Evolutionary conservation across 2,113 vertebrate genomes (phyloP), one percentile per base, ranked within the genome.

Genomic region (Candoia aspera): DNA sequence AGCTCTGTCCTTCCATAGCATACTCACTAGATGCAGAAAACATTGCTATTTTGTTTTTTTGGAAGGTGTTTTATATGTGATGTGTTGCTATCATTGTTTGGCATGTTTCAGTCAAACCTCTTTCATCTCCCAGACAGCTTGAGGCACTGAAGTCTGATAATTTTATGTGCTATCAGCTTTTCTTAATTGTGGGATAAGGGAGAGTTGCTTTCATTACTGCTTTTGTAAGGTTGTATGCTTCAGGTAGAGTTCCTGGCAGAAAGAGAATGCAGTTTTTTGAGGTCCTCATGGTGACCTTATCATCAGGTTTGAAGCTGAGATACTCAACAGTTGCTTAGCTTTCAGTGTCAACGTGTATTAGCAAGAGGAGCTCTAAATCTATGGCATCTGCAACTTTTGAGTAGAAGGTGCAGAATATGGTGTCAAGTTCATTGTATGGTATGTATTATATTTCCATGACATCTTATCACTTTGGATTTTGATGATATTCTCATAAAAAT

Each of bases 201-300:
- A 62, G 68, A 91, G 90, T 59, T 87, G 59, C 49, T 91, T 86
- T 68, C 84, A 55, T 86, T 64, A 37, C 49, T 64, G 59, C 23
- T 87, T 8, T n/a, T 86, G 90, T 91, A 84, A 92, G 29, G 54
- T 84, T 84, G 86, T 84, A 17, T 84, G 54, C 21, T 89, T 92
- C 73, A 89, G n/a, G 12, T 4, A 89, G 87, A 33, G 84, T 84
- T 85, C 46, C n/a, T 89, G 21, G n/a, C 73, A 84, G 87, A 23
- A 62, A 58, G 87, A 84, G 55, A 88, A 11, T 88, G 21, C 42
- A 62, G 57, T 54, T 46, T 68, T 89, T 5, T 62, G 73, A 60
- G 26, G 42, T 84, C n/a, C 54, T 84, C 29, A 12, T 57, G 83
- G 29, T 84, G 91, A 92, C 87, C 87, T n/a, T n/a, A n/a, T 92